Conservation (phyloP, 1,140 invertebrate species). For the Papilio machaon region DNA sequence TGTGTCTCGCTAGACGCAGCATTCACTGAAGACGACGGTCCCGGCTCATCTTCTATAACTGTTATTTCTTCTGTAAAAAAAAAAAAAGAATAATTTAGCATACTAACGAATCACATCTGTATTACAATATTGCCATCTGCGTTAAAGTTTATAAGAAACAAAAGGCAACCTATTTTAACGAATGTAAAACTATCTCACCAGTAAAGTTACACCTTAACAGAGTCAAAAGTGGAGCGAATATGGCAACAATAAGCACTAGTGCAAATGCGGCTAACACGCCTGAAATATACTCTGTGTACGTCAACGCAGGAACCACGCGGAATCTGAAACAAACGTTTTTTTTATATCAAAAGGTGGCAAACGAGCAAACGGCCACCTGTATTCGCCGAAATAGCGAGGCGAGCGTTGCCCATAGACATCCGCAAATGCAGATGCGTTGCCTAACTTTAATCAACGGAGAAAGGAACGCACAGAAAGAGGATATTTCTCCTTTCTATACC, state of each 20-base stretch:
- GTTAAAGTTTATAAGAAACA: neutral
- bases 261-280: conserved; percentile 53
- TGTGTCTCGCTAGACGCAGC: neutral
- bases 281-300: conserved; percentile 58
- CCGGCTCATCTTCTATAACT: conserved; percentile 46
- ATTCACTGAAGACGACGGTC: conserved; percentile 25
- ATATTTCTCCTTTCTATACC: too few relatives aligned
- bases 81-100: neutral
- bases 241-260: conserved; percentile 49
- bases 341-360: too few relatives aligned
- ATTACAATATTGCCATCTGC: neutral
- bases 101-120: neutral
- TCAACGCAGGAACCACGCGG: conserved; percentile 52
- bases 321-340: conserved; percentile 45
- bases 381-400: too few relatives aligned
- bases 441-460: too few relatives aligned
- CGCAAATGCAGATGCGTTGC: too few relatives aligned
- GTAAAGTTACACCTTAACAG: conserved; percentile 46
- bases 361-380: too few relatives aligned
- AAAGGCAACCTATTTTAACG: neutral
- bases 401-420: too few relatives aligned
- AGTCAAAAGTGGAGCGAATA: conserved; percentile 48
- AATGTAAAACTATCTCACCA: conserved; percentile 41
- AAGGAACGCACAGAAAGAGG: too few relatives aligned
- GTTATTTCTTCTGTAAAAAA: conserved; percentile 45